A percentile compares a stretch with the other conserved stretches of the same genome.
phyloP scores from a whole-genome alignment of 2,888 invertebrate species.

The Boloria selene region DNA sequence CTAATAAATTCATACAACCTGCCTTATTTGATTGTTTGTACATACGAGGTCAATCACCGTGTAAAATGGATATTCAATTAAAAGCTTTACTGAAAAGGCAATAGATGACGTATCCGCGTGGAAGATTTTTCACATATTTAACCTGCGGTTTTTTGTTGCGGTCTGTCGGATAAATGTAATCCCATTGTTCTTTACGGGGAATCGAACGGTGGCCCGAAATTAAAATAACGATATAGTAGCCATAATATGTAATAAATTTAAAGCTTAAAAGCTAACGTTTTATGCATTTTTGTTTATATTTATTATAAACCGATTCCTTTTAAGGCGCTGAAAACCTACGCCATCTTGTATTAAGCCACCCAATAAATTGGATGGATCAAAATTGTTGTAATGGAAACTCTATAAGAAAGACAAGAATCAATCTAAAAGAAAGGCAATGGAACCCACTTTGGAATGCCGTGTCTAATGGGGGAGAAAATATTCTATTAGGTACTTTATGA shows the following conservation, averaged over 20 bases:
- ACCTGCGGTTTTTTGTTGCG: conserved; percentile 18
- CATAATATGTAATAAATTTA: too few relatives aligned
- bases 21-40: conserved; percentile 17
- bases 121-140: conserved; percentile 10
- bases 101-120: conserved; percentile 21
- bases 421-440: too few relatives aligned
- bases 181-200: conserved; percentile 21
- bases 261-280: too few relatives aligned
- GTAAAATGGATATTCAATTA: conserved; percentile 31
- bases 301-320: too few relatives aligned
- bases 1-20: not conserved
- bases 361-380: too few relatives aligned
- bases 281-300: too few relatives aligned
- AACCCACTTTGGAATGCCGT: conserved; percentile 1
- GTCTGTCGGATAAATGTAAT: conserved; percentile 18
- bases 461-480: conserved; percentile 9
- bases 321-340: too few relatives aligned
- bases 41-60: conserved; percentile 30
- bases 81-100: conserved; percentile 25
- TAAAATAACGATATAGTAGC: not conserved
- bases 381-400: too few relatives aligned
- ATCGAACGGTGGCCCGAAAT: conserved; percentile 3
- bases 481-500: conserved; percentile 3
- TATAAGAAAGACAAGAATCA: too few relatives aligned
- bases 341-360: too few relatives aligned